phyloP scores from a whole-genome alignment of 2,888 invertebrate genomes.

The Ferrisia virgata region DNA sequence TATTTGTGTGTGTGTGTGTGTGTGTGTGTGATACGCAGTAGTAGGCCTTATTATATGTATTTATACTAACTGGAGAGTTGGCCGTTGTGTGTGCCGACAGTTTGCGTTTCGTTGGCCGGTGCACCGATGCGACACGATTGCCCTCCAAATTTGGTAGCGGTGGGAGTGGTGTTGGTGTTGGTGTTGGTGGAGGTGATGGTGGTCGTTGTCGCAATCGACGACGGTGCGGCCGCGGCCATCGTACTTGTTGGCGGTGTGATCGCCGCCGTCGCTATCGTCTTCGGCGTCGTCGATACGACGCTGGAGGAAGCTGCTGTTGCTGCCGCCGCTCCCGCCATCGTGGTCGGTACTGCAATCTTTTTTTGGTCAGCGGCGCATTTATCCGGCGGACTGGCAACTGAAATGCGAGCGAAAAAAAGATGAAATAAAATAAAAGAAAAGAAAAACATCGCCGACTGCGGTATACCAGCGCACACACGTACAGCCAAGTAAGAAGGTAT shows the following conservation, averaged over 20 bases:
- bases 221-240: not conserved
- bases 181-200: too few species aligned
- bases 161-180: too few species aligned
- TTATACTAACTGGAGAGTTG: constrained; percentile 55
- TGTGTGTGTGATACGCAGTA: not conserved
- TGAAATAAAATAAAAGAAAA: not conserved
- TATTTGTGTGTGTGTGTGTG: constrained; percentile 51
- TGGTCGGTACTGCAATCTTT: constrained; percentile 44
- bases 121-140: constrained; percentile 50
- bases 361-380: constrained; percentile 54
- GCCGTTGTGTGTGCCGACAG: constrained; percentile 55
- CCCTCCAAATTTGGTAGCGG: not conserved
- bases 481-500: too few species aligned
- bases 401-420: constrained; percentile 52
- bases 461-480: too few species aligned
- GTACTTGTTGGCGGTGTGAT: constrained; percentile 48
- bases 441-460: too few species aligned
- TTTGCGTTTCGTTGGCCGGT: constrained; percentile 51
- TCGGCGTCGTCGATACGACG: too few species aligned
- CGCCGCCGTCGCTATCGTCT: constrained; percentile 52
- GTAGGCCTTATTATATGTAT: too few species aligned
- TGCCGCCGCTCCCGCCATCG: constrained; percentile 53
- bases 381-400: constrained; percentile 81
- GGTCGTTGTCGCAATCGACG: not conserved
- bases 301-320: constrained; percentile 55